Percentiles rank a stretch among this genome's conserved stretches.
Evolutionary conservation across 2,113 vertebrate species (phyloP).

Genomic region (Pao palembangensis): DNA sequence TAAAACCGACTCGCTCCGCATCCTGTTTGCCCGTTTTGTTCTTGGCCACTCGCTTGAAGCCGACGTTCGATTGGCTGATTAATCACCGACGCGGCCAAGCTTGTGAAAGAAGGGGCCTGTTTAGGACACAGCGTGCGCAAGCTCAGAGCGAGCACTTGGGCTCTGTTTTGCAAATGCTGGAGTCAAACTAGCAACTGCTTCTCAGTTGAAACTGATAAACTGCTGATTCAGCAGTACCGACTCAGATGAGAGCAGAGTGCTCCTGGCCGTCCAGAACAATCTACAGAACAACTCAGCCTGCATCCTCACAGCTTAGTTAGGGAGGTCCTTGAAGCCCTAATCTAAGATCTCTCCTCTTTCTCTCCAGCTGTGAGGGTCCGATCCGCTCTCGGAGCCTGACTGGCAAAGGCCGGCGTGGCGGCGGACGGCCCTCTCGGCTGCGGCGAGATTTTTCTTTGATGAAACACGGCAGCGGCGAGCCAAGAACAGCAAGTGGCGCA

Average conservation of each 20-base stretch:
- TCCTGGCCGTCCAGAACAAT: slow-evolving; percentile 16
- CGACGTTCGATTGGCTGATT: slow-evolving; percentile 57
- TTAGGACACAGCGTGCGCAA: not conserved
- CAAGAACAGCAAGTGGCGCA: slow-evolving; percentile 82
- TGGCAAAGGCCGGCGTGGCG: slow-evolving; percentile 45
- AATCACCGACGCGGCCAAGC: slow-evolving; percentile 44
- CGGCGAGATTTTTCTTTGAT: slow-evolving; percentile 81
- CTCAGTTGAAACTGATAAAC: slow-evolving; percentile 6
- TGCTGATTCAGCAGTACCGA: slow-evolving; percentile 14
- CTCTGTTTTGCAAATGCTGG: slow-evolving; percentile 10
- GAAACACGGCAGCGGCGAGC: slow-evolving; percentile 73
- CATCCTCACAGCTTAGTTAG: slow-evolving; percentile 22
- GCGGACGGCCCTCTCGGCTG: slow-evolving; percentile 49
- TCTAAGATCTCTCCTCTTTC: slow-evolving; percentile 8
- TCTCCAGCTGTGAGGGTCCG: slow-evolving; percentile 36
- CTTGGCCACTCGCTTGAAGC: slow-evolving; percentile 60
- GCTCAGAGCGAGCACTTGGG: too few species aligned
- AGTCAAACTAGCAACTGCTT: not conserved
- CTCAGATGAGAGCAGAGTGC: not conserved
- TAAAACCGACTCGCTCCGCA: slow-evolving; percentile 53
- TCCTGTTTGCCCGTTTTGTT: slow-evolving; percentile 66
- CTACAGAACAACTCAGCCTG: slow-evolving; percentile 27
- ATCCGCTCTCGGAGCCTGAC: slow-evolving; percentile 27
- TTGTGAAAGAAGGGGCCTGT: slow-evolving; percentile 39
- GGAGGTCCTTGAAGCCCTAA: slow-evolving; percentile 18